These are phyloP conservation scores for Fratercula arctica DNA, from an alignment of 2,797 vertebrate genomes.

Conservation along the genomic window DNA sequence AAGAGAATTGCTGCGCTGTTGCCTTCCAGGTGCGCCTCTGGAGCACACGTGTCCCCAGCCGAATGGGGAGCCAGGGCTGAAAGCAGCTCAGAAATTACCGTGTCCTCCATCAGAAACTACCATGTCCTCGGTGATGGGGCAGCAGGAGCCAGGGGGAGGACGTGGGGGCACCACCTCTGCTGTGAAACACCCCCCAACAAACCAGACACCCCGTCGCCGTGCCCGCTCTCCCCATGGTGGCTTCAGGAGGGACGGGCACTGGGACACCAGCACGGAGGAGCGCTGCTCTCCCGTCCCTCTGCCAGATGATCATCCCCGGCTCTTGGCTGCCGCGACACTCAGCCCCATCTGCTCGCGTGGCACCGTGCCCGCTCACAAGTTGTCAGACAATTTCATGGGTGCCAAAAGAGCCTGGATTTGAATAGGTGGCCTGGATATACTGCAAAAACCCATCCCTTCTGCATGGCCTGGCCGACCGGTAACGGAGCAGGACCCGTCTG, in stretches of 20 bases:
- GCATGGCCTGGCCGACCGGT: background rate
- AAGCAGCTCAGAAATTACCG: background rate
- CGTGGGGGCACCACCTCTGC: fast-evolving
- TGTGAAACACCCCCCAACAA: background rate
- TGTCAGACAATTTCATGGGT: conserved; percentile 61
- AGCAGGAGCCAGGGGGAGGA: background rate
- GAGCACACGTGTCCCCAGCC: background rate
- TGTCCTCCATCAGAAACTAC: fast-evolving
- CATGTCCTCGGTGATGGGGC: fast-evolving
- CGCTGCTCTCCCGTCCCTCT: background rate
- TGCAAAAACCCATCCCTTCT: background rate
- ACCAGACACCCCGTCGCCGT: fast-evolving
- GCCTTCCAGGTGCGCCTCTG: background rate
- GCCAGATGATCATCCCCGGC: conserved; percentile 39
- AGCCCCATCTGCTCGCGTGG: conserved; percentile 66
- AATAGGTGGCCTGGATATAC: conserved; percentile 47
- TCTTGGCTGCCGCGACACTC: conserved; percentile 40
- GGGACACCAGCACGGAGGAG: background rate
- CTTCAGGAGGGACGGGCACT: background rate
- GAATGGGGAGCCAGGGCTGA: background rate
- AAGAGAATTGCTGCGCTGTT: background rate
- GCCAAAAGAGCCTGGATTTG: conserved; percentile 51
- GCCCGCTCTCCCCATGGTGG: background rate
- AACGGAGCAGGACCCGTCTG: background rate
- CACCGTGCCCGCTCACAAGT: conserved; percentile 29